phyloP scores from a whole-genome alignment of 64 coral and sea anemone genomes.

The Anthopleura sola region DNA sequence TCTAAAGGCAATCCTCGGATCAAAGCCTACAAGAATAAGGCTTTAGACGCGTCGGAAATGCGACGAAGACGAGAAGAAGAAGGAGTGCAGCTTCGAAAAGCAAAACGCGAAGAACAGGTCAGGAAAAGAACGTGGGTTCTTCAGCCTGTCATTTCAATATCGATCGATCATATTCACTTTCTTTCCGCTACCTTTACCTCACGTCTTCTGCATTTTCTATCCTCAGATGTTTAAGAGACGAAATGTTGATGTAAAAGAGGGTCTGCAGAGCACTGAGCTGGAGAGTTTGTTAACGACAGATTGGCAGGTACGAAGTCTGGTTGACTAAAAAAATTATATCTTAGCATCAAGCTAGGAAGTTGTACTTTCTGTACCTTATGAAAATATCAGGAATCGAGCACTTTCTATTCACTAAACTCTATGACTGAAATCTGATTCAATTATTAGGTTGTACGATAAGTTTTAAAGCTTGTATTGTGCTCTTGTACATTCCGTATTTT shows the following conservation, averaged over 20 bases:
- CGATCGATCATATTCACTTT: not conserved
- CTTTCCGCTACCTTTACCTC: not conserved
- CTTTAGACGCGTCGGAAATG: conserved; percentile 86
- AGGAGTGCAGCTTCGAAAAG: conserved; percentile 90
- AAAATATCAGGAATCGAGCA: not conserved
- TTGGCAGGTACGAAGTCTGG: not conserved
- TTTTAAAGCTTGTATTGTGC: not conserved
- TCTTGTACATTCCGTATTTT: not conserved
- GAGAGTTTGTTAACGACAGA: conserved; percentile 63
- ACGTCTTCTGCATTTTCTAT: not conserved
- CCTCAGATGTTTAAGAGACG: conserved; percentile 94
- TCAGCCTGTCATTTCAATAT: not conserved
- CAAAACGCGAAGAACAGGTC: conserved; percentile 99
- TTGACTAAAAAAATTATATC: not conserved
- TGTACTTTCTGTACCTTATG: not conserved
- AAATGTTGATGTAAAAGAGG: conserved; percentile 79
- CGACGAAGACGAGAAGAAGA: conserved; percentile 97
- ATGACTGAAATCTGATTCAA: not conserved
- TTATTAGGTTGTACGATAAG: not conserved
- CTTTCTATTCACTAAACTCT: not conserved
- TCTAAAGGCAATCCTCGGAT: conserved; percentile 73
- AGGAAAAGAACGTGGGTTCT: not conserved
- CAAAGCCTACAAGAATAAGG: conserved; percentile 98
- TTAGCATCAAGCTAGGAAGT: not conserved
- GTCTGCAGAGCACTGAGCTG: conserved; percentile 53